Conservation (phyloP, 2,888 invertebrate genomes). For the Diarsia rubi region DNA sequence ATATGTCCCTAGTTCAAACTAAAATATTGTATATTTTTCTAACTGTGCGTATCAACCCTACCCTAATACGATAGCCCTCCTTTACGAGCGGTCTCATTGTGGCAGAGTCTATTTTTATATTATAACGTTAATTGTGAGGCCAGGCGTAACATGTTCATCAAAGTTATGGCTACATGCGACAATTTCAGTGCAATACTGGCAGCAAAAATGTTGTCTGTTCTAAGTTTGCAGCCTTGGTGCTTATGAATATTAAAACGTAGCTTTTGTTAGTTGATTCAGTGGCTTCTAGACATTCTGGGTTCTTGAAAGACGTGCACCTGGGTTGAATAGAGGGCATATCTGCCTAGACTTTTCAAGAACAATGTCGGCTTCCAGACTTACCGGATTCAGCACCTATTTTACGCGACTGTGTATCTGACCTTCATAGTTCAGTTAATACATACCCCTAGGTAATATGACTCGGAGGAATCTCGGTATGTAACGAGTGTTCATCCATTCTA, state of each 20-base stretch:
- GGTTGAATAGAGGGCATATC: background rate
- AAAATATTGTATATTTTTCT: background rate
- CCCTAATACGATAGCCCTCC: conserved; percentile 58
- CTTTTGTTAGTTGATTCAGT: background rate
- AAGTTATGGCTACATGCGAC: conserved; percentile 13
- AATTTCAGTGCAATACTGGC: conserved; percentile 10
- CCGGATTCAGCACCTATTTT: background rate
- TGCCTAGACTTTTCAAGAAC: no score
- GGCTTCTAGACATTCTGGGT: background rate
- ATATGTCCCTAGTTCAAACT: no score
- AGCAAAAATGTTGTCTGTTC: background rate
- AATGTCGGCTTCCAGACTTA: background rate
- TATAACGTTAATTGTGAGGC: conserved; percentile 64
- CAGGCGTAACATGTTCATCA: conserved; percentile 31
- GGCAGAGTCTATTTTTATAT: conserved; percentile 59
- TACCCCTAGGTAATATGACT: background rate
- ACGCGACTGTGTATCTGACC: background rate
- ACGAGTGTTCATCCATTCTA: no score
- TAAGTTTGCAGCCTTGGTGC: background rate
- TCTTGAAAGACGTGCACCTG: background rate
- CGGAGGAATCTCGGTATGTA: no score
- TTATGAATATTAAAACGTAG: background rate
- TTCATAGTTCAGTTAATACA: background rate
- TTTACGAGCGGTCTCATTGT: conserved; percentile 64
- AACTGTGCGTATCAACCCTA: conserved; percentile 60